Percentiles rank a stretch among this genome's conserved stretches.
Evolutionary conservation across 2,113 vertebrate species (phyloP).

Genomic region (Gasterosteus nipponicus): DNA sequence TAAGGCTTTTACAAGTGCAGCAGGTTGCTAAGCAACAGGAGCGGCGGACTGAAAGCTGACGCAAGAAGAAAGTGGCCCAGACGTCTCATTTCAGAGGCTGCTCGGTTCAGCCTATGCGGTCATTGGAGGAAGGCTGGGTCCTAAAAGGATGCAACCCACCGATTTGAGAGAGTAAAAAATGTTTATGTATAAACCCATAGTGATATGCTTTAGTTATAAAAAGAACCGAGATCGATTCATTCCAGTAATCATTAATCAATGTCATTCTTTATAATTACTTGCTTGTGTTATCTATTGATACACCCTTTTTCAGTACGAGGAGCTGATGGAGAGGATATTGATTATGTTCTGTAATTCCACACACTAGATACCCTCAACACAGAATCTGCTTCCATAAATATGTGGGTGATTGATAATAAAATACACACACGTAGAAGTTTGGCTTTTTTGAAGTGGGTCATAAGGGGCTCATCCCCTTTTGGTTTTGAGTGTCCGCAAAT

Average conservation of each 20-base stretch:
- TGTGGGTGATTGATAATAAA: slow-evolving; percentile 45
- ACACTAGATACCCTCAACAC: slow-evolving; percentile 16
- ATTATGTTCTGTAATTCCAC: slow-evolving; percentile 38
- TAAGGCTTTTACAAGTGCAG: too few relatives aligned
- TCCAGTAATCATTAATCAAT: slow-evolving; percentile 27
- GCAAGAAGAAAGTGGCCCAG: too few relatives aligned
- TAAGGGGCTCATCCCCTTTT: neutral
- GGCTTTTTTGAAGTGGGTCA: neutral
- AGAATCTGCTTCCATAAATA: neutral
- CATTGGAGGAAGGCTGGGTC: too few relatives aligned
- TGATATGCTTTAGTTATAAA: neutral
- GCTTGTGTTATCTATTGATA: slow-evolving; percentile 20
- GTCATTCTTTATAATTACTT: slow-evolving; percentile 15
- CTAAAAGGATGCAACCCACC: too few relatives aligned
- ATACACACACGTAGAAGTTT: slow-evolving; percentile 31
- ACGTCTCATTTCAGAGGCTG: too few relatives aligned
- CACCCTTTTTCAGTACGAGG: neutral
- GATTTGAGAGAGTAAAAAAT: neutral
- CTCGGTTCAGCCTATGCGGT: too few relatives aligned
- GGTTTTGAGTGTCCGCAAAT: neutral
- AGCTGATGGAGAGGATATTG: slow-evolving; percentile 15
- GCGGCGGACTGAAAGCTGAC: too few relatives aligned
- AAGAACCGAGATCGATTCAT: slow-evolving; percentile 1
- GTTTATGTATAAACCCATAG: neutral
- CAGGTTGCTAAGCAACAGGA: too few relatives aligned